Evolutionary conservation across 2,113 vertebrate species (phyloP), one percentile per base, ranked within the genome.

Genomic region (Urocitellus parryii): DNA sequence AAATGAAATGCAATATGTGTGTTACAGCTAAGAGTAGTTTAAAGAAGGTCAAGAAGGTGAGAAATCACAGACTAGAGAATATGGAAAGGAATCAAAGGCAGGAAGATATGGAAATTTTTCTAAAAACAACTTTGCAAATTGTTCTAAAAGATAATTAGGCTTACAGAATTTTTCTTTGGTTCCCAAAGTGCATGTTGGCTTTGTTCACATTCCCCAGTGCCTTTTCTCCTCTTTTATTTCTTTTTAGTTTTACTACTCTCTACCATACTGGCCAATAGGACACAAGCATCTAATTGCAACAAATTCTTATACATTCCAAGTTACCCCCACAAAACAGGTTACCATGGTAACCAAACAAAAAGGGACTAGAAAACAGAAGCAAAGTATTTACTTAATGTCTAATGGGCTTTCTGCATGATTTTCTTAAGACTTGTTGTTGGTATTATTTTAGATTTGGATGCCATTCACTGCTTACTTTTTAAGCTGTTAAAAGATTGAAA

Each of bases 301-400:
- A 96, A 97, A 97, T 97, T 95, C 97, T 98, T 96, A 97, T 90
- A 98, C 97, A 97, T 97, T 98, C 96, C 95, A 96, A 95, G 87
- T 96, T 96, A 97, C 90, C 63, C 72, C 95, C 96, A 96, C 96
- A 97, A 93, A 97, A 90, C 72, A 95, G 58, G 87, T 97, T 67
- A 67, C 90, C 61, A 78, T 96, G 92, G 97, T 89, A 97, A 97
- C 97, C 83, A 97, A 95, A 97, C 95, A 97, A 98, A 98, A 96
- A 95, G 53, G 53, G 72, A 68, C 84, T 96, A 77, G 90, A 93
- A 96, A 96, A 97, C 93, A 97, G 93, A 93, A 97, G 96, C 77
- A 45, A 96, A 95, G 96, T 97, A 96, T 97, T 98, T 97, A 96
- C 96, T 96, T 95, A 94, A 78, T 45, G 92, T 96, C 94, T 92